Evolutionary conservation across 2,888 invertebrate genomes (phyloP).

Genomic region (Zygothrica quintamaculata): DNA sequence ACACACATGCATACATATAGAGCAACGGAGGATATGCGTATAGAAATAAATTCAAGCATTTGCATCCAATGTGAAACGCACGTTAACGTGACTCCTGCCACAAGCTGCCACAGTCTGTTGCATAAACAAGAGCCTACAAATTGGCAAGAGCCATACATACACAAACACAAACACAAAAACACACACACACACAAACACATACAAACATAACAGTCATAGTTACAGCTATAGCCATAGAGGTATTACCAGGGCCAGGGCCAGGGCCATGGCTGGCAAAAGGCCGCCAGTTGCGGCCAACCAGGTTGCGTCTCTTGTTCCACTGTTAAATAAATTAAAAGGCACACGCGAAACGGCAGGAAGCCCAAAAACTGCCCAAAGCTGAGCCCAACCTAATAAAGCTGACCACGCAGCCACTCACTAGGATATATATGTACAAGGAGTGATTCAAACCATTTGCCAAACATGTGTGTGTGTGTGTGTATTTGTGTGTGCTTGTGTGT

Average conservation of each 20-base stretch:
- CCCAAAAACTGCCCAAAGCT: constrained; percentile 51
- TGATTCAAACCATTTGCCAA: too few species aligned
- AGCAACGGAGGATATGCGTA: constrained; percentile 11
- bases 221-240: background rate
- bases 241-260: constrained; percentile 4
- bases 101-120: constrained; percentile 51
- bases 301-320: constrained; percentile 25
- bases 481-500: too few species aligned
- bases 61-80: constrained; percentile 39
- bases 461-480: too few species aligned
- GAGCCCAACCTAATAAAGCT: constrained; percentile 71
- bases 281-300: constrained; percentile 29
- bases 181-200: too few species aligned
- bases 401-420: constrained; percentile 39
- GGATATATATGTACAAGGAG: background rate
- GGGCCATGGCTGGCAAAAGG: constrained; percentile 35
- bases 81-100: constrained; percentile 37
- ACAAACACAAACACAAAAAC: too few species aligned
- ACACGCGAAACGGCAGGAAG: constrained; percentile 70
- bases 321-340: constrained; percentile 77
- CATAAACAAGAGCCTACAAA: constrained; percentile 65
- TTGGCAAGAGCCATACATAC: constrained; percentile 56
- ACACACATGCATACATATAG: background rate
- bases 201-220: too few species aligned
- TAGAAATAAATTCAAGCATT: constrained; percentile 33